Base-by-base conservation (phyloP, 2,113 vertebrate species). In the Jacana jacana region DNA sequence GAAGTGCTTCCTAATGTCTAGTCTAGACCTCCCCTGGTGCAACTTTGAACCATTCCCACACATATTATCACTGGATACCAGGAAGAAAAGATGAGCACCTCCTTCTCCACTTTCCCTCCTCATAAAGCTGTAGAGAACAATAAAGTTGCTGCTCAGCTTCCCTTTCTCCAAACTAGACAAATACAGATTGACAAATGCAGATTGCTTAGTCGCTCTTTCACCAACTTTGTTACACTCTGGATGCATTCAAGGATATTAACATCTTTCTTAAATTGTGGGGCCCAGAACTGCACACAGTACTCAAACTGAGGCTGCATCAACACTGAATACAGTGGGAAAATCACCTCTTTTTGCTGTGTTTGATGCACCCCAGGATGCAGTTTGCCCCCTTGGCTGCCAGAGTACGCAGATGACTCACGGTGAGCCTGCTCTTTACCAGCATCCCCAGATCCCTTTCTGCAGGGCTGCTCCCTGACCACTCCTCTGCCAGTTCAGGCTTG, bases 31-130 rank as follows among this genome's bases (percentile, higher is more conserved):
- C 17, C 9, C 17, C 49, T 84, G 8, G 9, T 3, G 4, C 31
- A 33, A 3, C 31, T 90, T 57, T 37, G 13, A 78, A 42, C 22
- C 1, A 6, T 42, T 90, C 27, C 49, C 27, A 35, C 0, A 2
- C 0, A 0, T 64, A 24, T 17, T 61, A 4, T 39, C 37, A 11
- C 46, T 30, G 28, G 14, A 46, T 52, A 4, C 8, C 1, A 13
- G 30, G 13, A 13, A 76, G 44, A 68, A 49, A 31, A 81, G 37
- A 6, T 40, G 33, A 69, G 23, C 12, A 28, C 7, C 4, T 51
- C 27, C 16, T 13, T 87, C 7, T 64, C 25, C 17, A 16, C 8
- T n/a, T 69, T 7, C 8, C 16, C 17, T 46, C 39, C 28, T 76
- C n/a, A 46, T 20, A 17, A 82, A 61, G 23, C 15, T 54, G 10